Conservation (phyloP, 1,140 invertebrate species). For the Panagrolaimus sp. region DNA sequence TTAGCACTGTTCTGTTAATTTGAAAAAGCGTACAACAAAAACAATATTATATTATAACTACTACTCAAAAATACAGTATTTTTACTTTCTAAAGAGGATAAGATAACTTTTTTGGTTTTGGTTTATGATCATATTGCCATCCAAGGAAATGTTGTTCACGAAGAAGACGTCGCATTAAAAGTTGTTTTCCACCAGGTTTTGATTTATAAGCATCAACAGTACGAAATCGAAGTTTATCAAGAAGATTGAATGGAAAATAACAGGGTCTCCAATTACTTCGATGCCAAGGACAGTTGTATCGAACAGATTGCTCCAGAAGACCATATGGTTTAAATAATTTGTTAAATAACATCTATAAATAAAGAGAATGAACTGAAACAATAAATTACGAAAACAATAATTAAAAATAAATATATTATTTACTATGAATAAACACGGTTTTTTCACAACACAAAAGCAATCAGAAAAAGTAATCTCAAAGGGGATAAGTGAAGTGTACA, state of each 20-base stretch:
- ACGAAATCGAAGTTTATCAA: constrained; percentile 36
- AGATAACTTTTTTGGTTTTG: constrained; percentile 29
- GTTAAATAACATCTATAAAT: background rate
- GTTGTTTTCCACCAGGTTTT: constrained; percentile 35
- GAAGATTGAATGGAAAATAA: constrained; percentile 43
- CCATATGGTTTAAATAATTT: constrained; percentile 19
- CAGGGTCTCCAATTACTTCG: constrained; percentile 41
- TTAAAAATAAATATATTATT: too few species aligned
- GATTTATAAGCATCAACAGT: constrained; percentile 39
- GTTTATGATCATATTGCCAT: constrained; percentile 28
- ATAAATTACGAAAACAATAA: too few species aligned
- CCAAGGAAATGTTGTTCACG: constrained; percentile 36
- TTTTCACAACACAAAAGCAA: too few species aligned
- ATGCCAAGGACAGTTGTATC: constrained; percentile 47
- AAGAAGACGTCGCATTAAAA: constrained; percentile 43
- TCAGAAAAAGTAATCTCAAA: too few species aligned
- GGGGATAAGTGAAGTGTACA: too few species aligned
- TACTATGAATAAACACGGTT: too few species aligned
- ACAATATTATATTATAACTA: too few species aligned
- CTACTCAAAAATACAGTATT: too few species aligned
- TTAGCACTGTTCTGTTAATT: too few species aligned
- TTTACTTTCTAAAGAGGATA: constrained; percentile 13
- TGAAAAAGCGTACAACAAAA: too few species aligned
- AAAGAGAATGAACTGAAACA: background rate
- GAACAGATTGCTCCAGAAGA: constrained; percentile 22